These are phyloP conservation scores for Sminthurinus signatus DNA, from an alignment of 1,140 invertebrate species.

Conservation along the genomic window DNA sequence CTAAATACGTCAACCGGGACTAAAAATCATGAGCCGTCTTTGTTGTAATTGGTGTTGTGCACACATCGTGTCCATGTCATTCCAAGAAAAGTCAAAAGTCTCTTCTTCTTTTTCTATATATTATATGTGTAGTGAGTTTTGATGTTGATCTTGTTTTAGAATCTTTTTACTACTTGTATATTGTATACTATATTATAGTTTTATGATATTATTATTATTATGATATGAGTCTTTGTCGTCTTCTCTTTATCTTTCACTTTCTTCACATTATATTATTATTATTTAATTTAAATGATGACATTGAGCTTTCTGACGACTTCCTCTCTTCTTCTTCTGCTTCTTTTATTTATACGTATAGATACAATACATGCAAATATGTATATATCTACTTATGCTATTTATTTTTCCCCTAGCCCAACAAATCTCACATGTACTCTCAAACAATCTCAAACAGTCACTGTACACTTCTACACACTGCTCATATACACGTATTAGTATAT, in stretches of 20 bases:
- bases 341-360: no score
- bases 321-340: no score
- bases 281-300: no score
- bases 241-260: neutral
- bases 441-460: no score
- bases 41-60: constrained; percentile 14
- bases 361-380: no score
- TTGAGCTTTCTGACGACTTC: no score
- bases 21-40: constrained; percentile 13
- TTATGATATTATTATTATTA: neutral
- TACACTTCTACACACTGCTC: no score
- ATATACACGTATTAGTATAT: no score
- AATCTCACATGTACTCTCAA: no score
- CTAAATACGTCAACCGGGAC: constrained; percentile 15
- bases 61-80: constrained; percentile 18
- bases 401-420: no score
- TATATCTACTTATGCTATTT: no score
- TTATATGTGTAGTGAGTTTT: neutral
- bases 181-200: neutral
- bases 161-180: neutral
- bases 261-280: no score
- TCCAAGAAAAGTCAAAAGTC: neutral
- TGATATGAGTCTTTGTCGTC: neutral
- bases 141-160: neutral
- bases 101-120: neutral